Base-by-base conservation (phyloP, 2,113 vertebrate species). In the Globicephala melas region DNA sequence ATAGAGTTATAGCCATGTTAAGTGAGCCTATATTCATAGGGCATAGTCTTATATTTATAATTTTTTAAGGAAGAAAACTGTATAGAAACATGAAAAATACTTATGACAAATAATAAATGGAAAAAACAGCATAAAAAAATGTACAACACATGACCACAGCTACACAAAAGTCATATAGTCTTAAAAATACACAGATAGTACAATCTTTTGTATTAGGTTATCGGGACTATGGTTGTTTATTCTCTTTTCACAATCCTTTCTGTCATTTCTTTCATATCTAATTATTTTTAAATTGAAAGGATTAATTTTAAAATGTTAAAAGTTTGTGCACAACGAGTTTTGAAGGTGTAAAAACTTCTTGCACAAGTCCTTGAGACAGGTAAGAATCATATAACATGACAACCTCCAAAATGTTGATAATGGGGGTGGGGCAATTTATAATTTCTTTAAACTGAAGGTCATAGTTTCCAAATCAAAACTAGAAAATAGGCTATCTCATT, bases 221-320 rank as follows among this genome's bases (percentile, higher is more conserved):
- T n/a, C 44, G 85, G 28, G 55, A 76, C 3, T 28, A 21, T 36
- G 50, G 2, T 0, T 33, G 1, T 10, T n/a, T 77, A 67, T 44
- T 85, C 17, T 73, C 31, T 89, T 73, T 76, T 20, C 20, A 47
- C 53, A 38, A 63, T 2, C 3, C 33, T 70, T 31, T 92, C 58
- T 91, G 23, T 53, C 6, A 25, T 73, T 62, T 83, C 17, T 67
- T 63, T 50, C n/a, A 83, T 33, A 13, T n/a, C 53, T 70, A 17
- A 44, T 79, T 68, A 73, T 50, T 97, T 96, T 83, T 73, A 89
- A 86, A 91, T 70, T 86, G 7, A 70, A 84, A 65, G 8, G 23
- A 73, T 84, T 73, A 13, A 55, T 55, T 81, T 6, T 41, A 90
- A 91, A 62, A 58, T 55, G 36, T 41, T 20, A 21, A 81, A 23